phyloP scores from a whole-genome alignment of 2,888 invertebrate species.

The Hybos culiciformis region DNA sequence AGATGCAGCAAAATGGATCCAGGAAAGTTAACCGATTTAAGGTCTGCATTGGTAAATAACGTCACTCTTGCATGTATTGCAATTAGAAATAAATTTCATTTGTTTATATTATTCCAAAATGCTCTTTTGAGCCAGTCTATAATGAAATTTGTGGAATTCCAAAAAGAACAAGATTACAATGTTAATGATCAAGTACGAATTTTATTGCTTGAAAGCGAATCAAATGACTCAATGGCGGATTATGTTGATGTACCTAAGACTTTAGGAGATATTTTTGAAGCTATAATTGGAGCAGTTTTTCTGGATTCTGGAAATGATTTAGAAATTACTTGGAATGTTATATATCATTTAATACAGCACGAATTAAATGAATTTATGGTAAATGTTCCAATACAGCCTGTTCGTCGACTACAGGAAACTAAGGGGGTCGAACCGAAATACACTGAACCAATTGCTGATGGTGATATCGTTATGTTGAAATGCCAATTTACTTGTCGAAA shows the following conservation, averaged over 20 bases:
- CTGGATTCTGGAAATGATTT: constrained; percentile 67
- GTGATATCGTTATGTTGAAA: constrained; percentile 42
- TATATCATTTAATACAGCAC: constrained; percentile 70
- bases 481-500: constrained; percentile 49
- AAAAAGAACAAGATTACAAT: constrained; percentile 24
- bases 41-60: constrained; percentile 94
- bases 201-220: constrained; percentile 25
- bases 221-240: constrained; percentile 38
- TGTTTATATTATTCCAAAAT: constrained; percentile 46
- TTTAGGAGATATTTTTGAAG: constrained; percentile 88
- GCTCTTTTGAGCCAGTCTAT: constrained; percentile 38
- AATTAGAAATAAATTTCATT: constrained; percentile 74
- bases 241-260: constrained; percentile 79
- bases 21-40: constrained; percentile 80
- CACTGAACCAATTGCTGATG: constrained; percentile 23
- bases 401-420: constrained; percentile 73
- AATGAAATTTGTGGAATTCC: constrained; percentile 27
- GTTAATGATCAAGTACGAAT: constrained; percentile 30
- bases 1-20: constrained; percentile 53
- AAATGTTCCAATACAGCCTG: constrained; percentile 78
- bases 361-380: constrained; percentile 71
- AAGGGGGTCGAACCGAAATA: constrained; percentile 64
- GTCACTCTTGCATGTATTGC: constrained; percentile 83
- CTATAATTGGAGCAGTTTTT: constrained; percentile 80
- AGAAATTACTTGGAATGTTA: constrained; percentile 62